phyloP scores from a whole-genome alignment of 2,113 vertebrate genomes.

The Meleagris gallopavo region DNA sequence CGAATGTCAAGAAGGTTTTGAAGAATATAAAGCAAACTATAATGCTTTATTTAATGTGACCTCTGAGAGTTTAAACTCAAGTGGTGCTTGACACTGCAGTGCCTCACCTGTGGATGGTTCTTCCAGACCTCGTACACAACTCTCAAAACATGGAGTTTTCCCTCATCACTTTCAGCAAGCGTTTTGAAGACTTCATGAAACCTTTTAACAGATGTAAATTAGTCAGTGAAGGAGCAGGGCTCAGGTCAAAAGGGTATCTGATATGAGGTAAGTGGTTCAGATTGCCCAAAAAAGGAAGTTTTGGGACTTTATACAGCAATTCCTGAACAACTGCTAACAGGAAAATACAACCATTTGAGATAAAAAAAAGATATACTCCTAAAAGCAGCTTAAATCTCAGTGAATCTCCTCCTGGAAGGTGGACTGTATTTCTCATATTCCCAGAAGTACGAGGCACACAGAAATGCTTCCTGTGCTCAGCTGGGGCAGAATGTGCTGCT shows the following conservation, averaged over 20 bases:
- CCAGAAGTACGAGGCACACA: background rate
- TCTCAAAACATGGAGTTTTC: slow-evolving; percentile 94
- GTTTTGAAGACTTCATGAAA: slow-evolving; percentile 97
- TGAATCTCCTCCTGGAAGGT: background rate
- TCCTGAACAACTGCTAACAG: background rate
- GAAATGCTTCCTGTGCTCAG: background rate
- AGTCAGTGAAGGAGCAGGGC: background rate
- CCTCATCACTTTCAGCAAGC: slow-evolving; percentile 92
- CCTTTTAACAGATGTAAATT: slow-evolving; percentile 74
- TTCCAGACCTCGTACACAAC: slow-evolving; percentile 95
- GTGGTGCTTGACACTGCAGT: background rate
- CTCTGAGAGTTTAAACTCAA: background rate
- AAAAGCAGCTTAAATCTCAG: background rate
- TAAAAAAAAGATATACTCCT: background rate
- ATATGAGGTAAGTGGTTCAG: background rate
- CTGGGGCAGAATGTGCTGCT: background rate
- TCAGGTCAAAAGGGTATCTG: background rate
- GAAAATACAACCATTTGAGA: background rate
- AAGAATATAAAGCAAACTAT: background rate
- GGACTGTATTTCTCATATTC: background rate
- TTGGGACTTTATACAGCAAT: background rate
- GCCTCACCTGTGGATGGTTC: slow-evolving; percentile 93
- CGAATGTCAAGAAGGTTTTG: background rate
- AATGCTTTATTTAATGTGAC: background rate
- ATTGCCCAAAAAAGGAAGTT: background rate